Evolutionary conservation across 2,888 invertebrate species (phyloP).

Genomic region (Venusia cambrica): DNA sequence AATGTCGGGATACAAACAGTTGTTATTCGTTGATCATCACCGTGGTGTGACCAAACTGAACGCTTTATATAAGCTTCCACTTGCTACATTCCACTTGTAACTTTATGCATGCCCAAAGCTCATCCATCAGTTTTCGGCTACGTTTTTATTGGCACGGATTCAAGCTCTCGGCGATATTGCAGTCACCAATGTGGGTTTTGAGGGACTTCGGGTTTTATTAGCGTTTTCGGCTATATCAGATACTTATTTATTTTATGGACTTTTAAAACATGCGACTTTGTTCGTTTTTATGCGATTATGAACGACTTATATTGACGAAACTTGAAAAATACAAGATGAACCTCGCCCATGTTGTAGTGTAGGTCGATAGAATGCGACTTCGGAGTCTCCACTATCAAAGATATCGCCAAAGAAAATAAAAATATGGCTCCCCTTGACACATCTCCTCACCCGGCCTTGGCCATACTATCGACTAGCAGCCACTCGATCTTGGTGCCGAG

Average conservation of each 20-base stretch:
- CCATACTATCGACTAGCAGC: slow-evolving; percentile 14
- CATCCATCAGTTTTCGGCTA: slow-evolving; percentile 15
- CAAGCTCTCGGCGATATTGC: slow-evolving; percentile 37
- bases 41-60: too few relatives aligned
- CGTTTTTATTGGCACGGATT: slow-evolving; percentile 34
- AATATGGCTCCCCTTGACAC: slow-evolving; percentile 24
- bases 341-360: too few relatives aligned
- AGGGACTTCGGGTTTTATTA: slow-evolving; percentile 19
- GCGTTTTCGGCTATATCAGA: too few relatives aligned
- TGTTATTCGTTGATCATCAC: too few relatives aligned
- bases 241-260: slow-evolving; percentile 10
- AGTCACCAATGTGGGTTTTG: slow-evolving; percentile 16
- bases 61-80: too few relatives aligned
- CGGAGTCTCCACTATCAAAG: slow-evolving; percentile 12
- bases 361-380: too few relatives aligned
- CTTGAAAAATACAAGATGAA: too few relatives aligned
- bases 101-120: slow-evolving; percentile 14
- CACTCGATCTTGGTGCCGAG: slow-evolving; percentile 30
- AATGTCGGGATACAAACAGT: too few relatives aligned
- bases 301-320: too few relatives aligned
- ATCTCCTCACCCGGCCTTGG: slow-evolving; percentile 12
- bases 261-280: background rate
- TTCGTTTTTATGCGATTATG: too few relatives aligned
- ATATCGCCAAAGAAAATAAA: slow-evolving; percentile 18
- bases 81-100: slow-evolving; percentile 1